Evolutionary conservation across 1,140 invertebrate species (phyloP).

Genomic region (Wasmannia auropunctata): DNA sequence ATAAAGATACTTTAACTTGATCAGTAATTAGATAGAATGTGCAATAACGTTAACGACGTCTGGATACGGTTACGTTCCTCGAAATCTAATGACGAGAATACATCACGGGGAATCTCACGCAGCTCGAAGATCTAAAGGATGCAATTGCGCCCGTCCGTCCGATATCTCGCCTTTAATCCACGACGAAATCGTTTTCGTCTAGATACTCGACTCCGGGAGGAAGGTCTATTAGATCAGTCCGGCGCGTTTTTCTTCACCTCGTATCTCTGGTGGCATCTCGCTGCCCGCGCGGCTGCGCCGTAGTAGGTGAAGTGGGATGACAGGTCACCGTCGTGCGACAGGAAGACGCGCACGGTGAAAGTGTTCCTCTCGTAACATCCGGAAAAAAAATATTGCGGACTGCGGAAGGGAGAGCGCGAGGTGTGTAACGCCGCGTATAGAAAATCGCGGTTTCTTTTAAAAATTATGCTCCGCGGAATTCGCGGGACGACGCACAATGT

Average conservation of each 20-base stretch:
- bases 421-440: slow-evolving; percentile 3
- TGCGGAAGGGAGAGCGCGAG: slow-evolving; percentile 9
- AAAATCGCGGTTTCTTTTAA: slow-evolving; percentile 62
- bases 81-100: slow-evolving; percentile 43
- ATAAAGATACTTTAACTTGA: slow-evolving; percentile 17
- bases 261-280: slow-evolving; percentile 68
- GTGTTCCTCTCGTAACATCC: background rate
- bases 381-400: slow-evolving; percentile 56
- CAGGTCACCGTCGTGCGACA: background rate
- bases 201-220: slow-evolving; percentile 15
- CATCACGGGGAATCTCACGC: slow-evolving; percentile 15
- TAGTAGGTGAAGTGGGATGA: background rate
- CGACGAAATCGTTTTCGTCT: slow-evolving; percentile 65
- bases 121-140: slow-evolving; percentile 2
- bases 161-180: slow-evolving; percentile 64
- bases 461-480: slow-evolving; percentile 57
- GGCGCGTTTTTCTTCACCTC: slow-evolving; percentile 64
- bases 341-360: background rate
- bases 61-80: slow-evolving; percentile 6
- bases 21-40: slow-evolving; percentile 45
- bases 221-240: slow-evolving; percentile 40
- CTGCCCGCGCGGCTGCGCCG: slow-evolving; percentile 1
- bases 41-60: slow-evolving; percentile 30
- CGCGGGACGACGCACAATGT: background rate
- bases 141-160: slow-evolving; percentile 36